Percentiles rank a stretch among this genome's conserved stretches.
These are phyloP conservation scores for Acomys russatus DNA, from an alignment of 2,797 vertebrate species.

Conservation along the genomic window DNA sequence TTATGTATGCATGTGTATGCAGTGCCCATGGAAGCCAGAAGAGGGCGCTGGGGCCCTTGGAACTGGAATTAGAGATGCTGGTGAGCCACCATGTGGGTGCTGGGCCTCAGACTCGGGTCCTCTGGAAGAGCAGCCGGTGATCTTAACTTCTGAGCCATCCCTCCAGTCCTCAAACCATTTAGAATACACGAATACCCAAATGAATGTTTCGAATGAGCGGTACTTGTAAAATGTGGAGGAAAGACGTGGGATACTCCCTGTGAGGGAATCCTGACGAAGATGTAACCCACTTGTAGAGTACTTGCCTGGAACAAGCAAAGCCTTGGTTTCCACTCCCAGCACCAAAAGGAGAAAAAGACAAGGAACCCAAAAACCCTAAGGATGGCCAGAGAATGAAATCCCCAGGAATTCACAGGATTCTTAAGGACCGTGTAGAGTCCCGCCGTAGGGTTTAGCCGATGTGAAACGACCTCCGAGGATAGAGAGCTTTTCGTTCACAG, in stretches of 20 bases:
- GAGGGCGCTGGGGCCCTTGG: not conserved
- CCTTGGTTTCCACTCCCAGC: not conserved
- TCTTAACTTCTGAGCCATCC: not conserved
- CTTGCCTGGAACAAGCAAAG: not conserved
- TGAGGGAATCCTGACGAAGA: not conserved
- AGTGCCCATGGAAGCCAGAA: not conserved
- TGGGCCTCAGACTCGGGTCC: not conserved
- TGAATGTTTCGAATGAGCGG: not conserved
- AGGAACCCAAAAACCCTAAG: not conserved
- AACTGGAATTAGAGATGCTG: not conserved
- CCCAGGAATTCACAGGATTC: not conserved
- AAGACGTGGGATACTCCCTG: not conserved
- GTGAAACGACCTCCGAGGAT: not conserved
- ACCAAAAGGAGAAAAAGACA: not conserved
- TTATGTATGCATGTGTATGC: not conserved
- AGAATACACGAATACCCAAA: not conserved
- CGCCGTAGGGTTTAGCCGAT: not conserved
- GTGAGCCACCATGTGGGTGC: not conserved
- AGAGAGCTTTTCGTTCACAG: constrained; percentile 18
- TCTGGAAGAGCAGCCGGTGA: not conserved
- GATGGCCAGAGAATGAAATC: not conserved
- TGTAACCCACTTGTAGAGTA: not conserved
- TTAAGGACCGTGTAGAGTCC: not conserved
- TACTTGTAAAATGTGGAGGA: constrained; percentile 36
- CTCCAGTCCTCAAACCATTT: not conserved